A percentile compares a stretch with the other conserved stretches of the same genome.
These are phyloP conservation scores for Hylia prasina DNA, from an alignment of 2,113 vertebrate species.

Conservation along the genomic window DNA sequence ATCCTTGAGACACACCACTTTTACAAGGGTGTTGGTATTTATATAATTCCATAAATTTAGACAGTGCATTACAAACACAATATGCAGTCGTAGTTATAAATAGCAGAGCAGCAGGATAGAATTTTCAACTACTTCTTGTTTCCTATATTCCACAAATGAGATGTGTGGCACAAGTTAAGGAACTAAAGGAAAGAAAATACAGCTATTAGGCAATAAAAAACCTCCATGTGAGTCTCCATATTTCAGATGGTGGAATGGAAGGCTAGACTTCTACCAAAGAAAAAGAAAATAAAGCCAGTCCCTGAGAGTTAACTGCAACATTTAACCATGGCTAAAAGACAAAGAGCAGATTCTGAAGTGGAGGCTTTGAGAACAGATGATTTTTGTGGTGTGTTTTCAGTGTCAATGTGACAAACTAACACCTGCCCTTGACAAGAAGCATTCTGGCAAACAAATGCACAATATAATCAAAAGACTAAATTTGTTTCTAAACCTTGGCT, in stretches of 20 bases:
- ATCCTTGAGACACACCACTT: constrained; percentile 7
- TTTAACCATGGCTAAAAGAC: neutral
- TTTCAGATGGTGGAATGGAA: neutral
- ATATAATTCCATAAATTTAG: constrained; percentile 37
- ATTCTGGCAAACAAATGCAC: neutral
- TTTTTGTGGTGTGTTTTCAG: neutral
- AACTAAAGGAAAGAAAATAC: neutral
- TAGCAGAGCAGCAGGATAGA: neutral
- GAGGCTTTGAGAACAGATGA: neutral
- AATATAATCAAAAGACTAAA: neutral
- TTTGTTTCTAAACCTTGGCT: neutral
- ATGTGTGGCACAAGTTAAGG: neutral
- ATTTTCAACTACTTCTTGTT: neutral
- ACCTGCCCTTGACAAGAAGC: neutral
- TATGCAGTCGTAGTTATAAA: neutral
- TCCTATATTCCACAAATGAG: neutral
- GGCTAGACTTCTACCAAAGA: neutral
- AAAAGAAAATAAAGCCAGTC: neutral
- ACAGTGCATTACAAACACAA: neutral
- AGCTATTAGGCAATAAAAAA: neutral
- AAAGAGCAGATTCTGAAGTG: neutral
- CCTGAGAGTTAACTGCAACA: neutral
- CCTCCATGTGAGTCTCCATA: rapidly evolving
- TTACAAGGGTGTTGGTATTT: constrained; percentile 48
- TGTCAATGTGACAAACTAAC: neutral